phyloP scores from a whole-genome alignment of 1,140 invertebrate species.

The Polypedilum vanderplanki region DNA sequence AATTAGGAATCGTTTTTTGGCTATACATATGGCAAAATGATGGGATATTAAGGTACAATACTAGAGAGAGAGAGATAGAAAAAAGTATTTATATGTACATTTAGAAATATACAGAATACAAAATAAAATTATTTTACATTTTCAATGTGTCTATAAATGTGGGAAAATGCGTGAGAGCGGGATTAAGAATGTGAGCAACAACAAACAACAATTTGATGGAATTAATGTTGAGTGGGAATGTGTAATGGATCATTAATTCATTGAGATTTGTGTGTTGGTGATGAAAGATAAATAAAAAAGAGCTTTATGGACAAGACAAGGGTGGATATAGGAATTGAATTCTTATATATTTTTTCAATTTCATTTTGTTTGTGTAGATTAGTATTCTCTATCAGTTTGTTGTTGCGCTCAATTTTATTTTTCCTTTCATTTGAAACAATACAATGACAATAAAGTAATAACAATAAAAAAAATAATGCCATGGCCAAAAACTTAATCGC shows the following conservation, averaged over 20 bases:
- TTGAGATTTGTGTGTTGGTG: neutral
- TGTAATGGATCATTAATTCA: slow-evolving; percentile 11
- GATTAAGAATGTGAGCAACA: neutral
- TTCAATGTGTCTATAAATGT: neutral
- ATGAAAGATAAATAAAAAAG: neutral
- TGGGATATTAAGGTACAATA: neutral
- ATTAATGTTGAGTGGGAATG: neutral
- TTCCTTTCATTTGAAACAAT: neutral
- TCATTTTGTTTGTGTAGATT: neutral
- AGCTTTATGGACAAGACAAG: too few relatives aligned
- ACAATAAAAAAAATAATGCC: neutral
- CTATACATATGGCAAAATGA: slow-evolving; percentile 6
- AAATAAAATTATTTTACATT: too few relatives aligned
- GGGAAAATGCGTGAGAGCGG: neutral
- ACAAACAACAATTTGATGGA: slow-evolving; percentile 15
- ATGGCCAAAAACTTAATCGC: slow-evolving; percentile 31
- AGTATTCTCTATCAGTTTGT: slow-evolving; percentile 18
- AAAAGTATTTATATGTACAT: too few relatives aligned
- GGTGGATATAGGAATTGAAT: too few relatives aligned
- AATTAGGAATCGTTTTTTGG: slow-evolving; percentile 5
- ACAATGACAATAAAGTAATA: neutral
- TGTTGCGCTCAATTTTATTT: neutral
- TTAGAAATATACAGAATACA: too few relatives aligned
- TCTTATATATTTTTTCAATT: neutral
- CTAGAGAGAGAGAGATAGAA: too few relatives aligned